Percentiles rank a stretch among this genome's conserved stretches.
phyloP scores from a whole-genome alignment of 2,797 vertebrate genomes.

The Heteromormyrus szaboi region DNA sequence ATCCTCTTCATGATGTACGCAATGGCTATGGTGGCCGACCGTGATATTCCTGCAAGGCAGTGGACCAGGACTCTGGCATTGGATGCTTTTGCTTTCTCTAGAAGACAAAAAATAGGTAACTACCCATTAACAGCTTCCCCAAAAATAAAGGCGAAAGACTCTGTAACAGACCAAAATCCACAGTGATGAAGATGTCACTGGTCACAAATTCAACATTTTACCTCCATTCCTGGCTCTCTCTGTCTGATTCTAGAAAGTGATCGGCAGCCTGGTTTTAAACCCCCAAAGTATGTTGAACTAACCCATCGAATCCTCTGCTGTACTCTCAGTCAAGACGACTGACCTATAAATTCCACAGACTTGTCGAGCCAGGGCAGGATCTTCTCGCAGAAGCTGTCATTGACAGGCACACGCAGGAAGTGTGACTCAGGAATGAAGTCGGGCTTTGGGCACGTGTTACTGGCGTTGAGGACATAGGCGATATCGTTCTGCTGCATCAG shows the following conservation, averaged over 20 bases:
- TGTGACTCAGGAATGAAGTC: conserved; percentile 89
- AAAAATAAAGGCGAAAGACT: neutral
- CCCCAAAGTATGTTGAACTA: neutral
- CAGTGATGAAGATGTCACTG: conserved; percentile 31
- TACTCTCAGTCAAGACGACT: conserved; percentile 28
- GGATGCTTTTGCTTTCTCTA: conserved; percentile 91
- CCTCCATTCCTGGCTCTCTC: neutral
- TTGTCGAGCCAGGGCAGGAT: conserved; percentile 93
- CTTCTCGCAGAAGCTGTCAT: conserved; percentile 95
- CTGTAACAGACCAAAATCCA: neutral
- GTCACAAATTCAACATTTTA: neutral
- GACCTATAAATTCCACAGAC: conserved; percentile 94
- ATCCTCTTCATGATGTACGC: conserved; percentile 98
- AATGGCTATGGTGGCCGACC: conserved; percentile 92
- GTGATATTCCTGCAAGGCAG: conserved; percentile 92
- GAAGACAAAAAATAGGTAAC: neutral
- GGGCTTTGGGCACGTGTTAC: conserved; percentile 90
- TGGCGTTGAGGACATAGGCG: conserved; percentile 83
- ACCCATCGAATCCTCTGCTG: neutral
- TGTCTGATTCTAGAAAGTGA: neutral
- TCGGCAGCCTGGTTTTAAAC: neutral
- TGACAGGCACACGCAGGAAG: conserved; percentile 90
- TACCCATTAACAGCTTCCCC: neutral
- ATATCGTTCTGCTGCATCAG: conserved; percentile 94
- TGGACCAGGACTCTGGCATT: conserved; percentile 85